Evolutionary conservation across 2,113 vertebrate genomes (phyloP), one percentile per base, ranked within the genome.

Genomic region (Saguinus imperator): DNA sequence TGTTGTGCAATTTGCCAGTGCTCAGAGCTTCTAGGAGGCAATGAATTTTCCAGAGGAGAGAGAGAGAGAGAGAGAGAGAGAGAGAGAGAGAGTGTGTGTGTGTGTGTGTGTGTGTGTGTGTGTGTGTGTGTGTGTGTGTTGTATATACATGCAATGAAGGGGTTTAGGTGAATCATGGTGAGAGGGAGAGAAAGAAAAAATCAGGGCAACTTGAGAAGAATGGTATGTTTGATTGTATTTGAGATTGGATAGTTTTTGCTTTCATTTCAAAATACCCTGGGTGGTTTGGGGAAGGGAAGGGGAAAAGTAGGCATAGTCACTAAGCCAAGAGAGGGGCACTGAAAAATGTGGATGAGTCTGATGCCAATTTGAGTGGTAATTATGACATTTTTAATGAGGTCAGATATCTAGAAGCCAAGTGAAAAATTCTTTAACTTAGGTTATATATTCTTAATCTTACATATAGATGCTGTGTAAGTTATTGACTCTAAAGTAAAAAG

Each of bases 371-470:
- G 80, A 81, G 45, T 55, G 29, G 13, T 91, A 92, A 87, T 94
- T 93, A 76, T 73, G 58, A 93, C 18, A 79, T 32, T 72, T 80
- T 92, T 89, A 25, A 77, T 94, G 43, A 87, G 37, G 14, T 96
- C 21, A 70, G 5, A 80, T 82, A 72, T 48, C 5, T 68, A 77
- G 29, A 89, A 80, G 23, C 52, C 29, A 94, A 55, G 17, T 92
- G 32, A 96, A 96, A 95, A 87, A 66, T 57, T 68, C 21, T 81
- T 48, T 91, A 68, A 43, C 21, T 87, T 83, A 81, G 32, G 1
- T 83, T 91, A 21, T 93, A 64, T 45, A 87, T 93, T 75, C 75
- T 89, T 77, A 72, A 37, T 81, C 21, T 79, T 90, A 66, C 1
- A 12, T 57, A 52, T 83, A 27, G 5, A 12, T 94, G 86, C 27